Conservation (phyloP, 2,888 invertebrate species). For the Abrostola triplasia region DNA sequence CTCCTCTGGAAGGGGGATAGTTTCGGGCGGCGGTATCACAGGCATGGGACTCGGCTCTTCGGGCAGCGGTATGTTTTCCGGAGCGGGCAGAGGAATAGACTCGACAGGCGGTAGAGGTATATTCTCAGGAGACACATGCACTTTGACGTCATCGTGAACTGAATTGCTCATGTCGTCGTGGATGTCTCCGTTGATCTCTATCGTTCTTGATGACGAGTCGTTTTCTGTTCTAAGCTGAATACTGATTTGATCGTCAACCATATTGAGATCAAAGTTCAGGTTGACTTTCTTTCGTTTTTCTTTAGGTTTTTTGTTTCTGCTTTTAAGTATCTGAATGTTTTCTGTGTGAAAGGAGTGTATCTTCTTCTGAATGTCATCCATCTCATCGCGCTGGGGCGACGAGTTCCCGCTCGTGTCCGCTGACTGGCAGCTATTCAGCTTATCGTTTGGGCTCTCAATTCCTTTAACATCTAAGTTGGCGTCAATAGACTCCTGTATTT, state of each 20-base stretch:
- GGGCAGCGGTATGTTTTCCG: conserved; percentile 79
- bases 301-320: conserved; percentile 89
- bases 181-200: conserved; percentile 78
- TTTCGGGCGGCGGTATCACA: conserved; percentile 73
- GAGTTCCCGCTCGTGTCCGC: conserved; percentile 86
- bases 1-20: conserved; percentile 80
- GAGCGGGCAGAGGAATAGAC: conserved; percentile 82
- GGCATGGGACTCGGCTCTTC: conserved; percentile 76
- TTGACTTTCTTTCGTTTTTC: conserved; percentile 88
- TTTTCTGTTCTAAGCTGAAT: conserved; percentile 81
- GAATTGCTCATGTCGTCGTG: conserved; percentile 73
- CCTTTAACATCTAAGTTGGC: conserved; percentile 68
- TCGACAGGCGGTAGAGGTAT: conserved; percentile 82
- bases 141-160: conserved; percentile 68
- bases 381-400: conserved; percentile 86
- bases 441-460: conserved; percentile 77
- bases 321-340: conserved; percentile 89
- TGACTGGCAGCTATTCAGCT: conserved; percentile 77
- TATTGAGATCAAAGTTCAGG: conserved; percentile 85
- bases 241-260: conserved; percentile 86
- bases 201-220: conserved; percentile 64
- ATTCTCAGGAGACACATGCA: conserved; percentile 78
- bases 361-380: conserved; percentile 90
- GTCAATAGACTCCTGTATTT: conserved; percentile 75
- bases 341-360: conserved; percentile 90